phyloP scores from a whole-genome alignment of 23 tunicate species.

The Trididemnum clinides region DNA sequence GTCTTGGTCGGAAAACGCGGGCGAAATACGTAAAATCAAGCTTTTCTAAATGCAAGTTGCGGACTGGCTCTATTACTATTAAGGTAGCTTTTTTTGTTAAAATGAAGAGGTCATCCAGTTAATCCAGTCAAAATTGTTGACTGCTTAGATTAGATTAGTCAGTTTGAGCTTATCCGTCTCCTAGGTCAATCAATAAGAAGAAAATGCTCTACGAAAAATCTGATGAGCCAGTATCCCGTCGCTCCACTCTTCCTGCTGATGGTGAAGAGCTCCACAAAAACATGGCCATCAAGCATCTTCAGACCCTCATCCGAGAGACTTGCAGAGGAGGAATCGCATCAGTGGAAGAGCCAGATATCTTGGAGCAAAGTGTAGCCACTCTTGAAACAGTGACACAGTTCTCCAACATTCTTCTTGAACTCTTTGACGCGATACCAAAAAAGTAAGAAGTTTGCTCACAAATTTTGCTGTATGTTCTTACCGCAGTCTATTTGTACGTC shows the following conservation, averaged over 20 bases:
- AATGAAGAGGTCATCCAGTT: no score
- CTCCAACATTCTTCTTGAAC: slow-evolving; percentile 33
- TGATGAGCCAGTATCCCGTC: slow-evolving; percentile 34
- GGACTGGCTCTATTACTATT: no score
- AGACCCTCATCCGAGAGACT: slow-evolving; percentile 43
- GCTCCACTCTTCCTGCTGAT: slow-evolving; percentile 33
- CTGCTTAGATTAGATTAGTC: no score
- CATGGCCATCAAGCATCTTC: slow-evolving; percentile 27
- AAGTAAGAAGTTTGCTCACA: slow-evolving; percentile 22
- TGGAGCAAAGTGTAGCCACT: slow-evolving; percentile 45
- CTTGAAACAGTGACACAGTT: slow-evolving; percentile 51
- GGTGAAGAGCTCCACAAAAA: slow-evolving; percentile 49
- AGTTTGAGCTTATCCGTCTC: no score
- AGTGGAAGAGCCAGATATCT: slow-evolving; percentile 48
- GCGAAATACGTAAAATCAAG: no score
- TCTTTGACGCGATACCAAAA: slow-evolving; percentile 36
- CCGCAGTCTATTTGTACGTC: no score
- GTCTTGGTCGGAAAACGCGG: no score
- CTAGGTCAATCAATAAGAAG: slow-evolving; percentile 49
- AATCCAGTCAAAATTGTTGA: no score
- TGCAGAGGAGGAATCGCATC: slow-evolving; percentile 42
- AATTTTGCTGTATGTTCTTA: no score
- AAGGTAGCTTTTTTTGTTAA: no score
- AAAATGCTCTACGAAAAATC: slow-evolving; percentile 3
- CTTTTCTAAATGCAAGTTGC: no score